Conservation (phyloP, 2,888 invertebrate species). For the Idaea straminata region DNA sequence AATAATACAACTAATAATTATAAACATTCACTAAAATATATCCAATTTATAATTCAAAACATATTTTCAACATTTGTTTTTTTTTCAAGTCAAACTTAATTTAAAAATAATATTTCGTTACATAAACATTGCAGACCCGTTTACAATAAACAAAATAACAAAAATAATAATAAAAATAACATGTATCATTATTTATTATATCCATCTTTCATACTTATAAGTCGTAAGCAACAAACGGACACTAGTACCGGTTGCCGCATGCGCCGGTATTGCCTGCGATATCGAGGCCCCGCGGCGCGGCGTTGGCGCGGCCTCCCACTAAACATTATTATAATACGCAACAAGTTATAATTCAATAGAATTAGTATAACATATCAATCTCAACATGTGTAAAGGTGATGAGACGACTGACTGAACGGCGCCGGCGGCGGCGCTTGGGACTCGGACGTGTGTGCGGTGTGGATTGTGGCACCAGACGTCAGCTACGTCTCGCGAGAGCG, state of each 20-base stretch:
- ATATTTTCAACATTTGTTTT: conserved; percentile 50
- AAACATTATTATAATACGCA: conserved; percentile 73
- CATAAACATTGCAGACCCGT: conserved; percentile 76
- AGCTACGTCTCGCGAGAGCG: not conserved
- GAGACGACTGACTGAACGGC: conserved; percentile 61
- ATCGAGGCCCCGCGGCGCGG: conserved; percentile 19
- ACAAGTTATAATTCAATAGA: conserved; percentile 79
- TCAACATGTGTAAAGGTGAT: conserved; percentile 79
- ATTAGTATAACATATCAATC: conserved; percentile 80
- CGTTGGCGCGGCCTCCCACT: conserved; percentile 25
- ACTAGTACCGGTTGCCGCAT: conserved; percentile 19
- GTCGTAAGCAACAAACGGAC: conserved; percentile 38
- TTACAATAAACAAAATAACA: conserved; percentile 75
- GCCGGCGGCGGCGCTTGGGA: conserved; percentile 28
- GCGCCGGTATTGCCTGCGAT: conserved; percentile 18
- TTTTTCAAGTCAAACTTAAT: conserved; percentile 65
- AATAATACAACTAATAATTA: conserved; percentile 64
- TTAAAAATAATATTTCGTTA: conserved; percentile 64
- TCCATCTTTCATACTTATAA: not conserved
- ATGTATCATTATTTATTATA: conserved; percentile 44
- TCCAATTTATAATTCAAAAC: conserved; percentile 73
- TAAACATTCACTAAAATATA: conserved; percentile 77
- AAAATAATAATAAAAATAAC: conserved; percentile 67
- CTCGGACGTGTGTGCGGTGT: conserved; percentile 16
- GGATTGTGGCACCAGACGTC: conserved; percentile 12